Conservation (phyloP, 2,113 vertebrate genomes). For the Anhinga anhinga region DNA sequence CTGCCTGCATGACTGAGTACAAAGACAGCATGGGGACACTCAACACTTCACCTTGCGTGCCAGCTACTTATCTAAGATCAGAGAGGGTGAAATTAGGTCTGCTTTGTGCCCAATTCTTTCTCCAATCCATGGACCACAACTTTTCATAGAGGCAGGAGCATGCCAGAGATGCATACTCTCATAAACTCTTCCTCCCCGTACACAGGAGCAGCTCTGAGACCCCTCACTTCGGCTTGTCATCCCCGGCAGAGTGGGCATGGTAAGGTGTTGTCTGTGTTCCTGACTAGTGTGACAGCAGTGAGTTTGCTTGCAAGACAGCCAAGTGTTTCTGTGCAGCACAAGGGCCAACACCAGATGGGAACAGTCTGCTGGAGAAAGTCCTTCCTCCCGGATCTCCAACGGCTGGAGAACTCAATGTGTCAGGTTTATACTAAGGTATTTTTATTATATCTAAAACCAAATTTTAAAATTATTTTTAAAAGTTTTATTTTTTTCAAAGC, state of each 20-base stretch:
- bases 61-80: not conserved
- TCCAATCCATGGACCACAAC: not conserved
- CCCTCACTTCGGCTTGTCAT: fast-evolving
- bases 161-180: not conserved
- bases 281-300: not conserved
- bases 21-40: not conserved
- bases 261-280: not conserved
- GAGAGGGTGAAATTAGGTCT: not conserved
- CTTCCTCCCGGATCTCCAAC: not conserved
- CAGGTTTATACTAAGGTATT: not conserved
- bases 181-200: not conserved
- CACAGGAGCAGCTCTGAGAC: not conserved
- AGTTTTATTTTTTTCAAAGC: not conserved
- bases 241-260: not conserved
- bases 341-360: not conserved
- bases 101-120: not conserved
- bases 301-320: not conserved
- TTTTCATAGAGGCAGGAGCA: not conserved
- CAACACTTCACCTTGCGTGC: not conserved
- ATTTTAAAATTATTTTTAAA: not conserved
- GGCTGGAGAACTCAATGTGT: not conserved
- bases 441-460: not conserved
- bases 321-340: not conserved
- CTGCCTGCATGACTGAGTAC: fast-evolving
- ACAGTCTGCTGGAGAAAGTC: not conserved